Evolutionary conservation across 1,140 invertebrate genomes (phyloP).

Genomic region (Ditylenchus dipsaci): DNA sequence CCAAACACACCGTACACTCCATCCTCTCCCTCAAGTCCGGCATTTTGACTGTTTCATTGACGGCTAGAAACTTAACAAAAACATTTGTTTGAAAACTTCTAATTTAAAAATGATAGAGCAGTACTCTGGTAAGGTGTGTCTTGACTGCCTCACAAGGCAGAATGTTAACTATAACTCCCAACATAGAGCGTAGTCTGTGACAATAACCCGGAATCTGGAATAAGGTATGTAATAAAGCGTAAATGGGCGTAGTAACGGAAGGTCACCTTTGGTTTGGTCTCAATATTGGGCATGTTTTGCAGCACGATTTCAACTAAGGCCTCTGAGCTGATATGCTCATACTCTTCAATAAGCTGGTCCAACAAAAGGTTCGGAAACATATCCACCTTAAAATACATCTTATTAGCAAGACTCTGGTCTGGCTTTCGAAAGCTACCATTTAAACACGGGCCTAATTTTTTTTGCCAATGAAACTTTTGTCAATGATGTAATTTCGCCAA

Average conservation of each 20-base stretch:
- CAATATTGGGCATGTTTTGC: conserved; percentile 1
- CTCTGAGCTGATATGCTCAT: conserved; percentile 13
- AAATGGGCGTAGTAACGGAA: too few species aligned
- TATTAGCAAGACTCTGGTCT: too few species aligned
- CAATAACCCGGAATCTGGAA: too few species aligned
- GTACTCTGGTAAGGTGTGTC: not conserved
- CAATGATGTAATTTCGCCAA: too few species aligned
- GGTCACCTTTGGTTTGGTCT: not conserved
- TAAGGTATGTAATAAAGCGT: too few species aligned
- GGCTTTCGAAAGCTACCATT: too few species aligned
- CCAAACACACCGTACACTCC: not conserved
- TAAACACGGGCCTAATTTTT: too few species aligned
- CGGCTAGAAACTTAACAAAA: not conserved
- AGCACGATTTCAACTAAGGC: conserved; percentile 10
- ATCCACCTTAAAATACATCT: conserved; percentile 10
- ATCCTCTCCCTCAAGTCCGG: not conserved
- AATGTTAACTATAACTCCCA: not conserved
- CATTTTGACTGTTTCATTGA: not conserved
- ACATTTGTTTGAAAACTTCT: not conserved
- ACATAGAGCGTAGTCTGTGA: too few species aligned
- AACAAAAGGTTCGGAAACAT: conserved; percentile 12
- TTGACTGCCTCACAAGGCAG: not conserved
- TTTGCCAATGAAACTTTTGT: too few species aligned
- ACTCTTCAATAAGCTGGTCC: conserved; percentile 10
- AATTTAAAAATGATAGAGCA: too few species aligned